phyloP scores from a whole-genome alignment of 2,113 vertebrate species.

The Perca schrenkii region DNA sequence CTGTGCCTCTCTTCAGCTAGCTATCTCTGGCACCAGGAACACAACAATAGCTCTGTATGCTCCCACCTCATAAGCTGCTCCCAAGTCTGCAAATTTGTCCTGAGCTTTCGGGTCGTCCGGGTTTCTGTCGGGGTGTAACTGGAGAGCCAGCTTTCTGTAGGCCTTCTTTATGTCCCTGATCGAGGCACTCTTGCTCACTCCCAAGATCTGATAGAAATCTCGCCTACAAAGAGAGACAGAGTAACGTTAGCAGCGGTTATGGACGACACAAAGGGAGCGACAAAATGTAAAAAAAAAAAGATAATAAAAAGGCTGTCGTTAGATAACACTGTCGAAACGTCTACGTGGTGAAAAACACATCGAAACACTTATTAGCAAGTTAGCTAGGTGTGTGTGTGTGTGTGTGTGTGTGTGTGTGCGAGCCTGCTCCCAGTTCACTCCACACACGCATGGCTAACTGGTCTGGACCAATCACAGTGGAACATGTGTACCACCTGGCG shows the following conservation, averaged over 20 bases:
- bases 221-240: conserved; percentile 80
- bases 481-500: conserved; percentile 85
- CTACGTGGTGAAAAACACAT: neutral
- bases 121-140: conserved; percentile 97
- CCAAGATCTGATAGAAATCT: conserved; percentile 97
- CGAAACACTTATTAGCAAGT: neutral
- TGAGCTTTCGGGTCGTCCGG: conserved; percentile 94
- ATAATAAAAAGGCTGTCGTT: neutral
- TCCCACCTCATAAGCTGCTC: conserved; percentile 96
- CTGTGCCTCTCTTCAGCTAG: neutral
- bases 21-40: too few relatives aligned
- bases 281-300: too few relatives aligned
- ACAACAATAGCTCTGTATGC: neutral
- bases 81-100: conserved; percentile 97
- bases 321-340: neutral
- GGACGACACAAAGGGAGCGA: neutral
- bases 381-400: neutral
- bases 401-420: neutral
- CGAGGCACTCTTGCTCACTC: conserved; percentile 91
- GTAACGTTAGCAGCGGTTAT: neutral
- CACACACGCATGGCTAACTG: conserved; percentile 15
- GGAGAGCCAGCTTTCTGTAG: conserved; percentile 96
- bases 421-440: neutral
- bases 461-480: conserved; percentile 85
- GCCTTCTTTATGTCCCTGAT: conserved; percentile 98